Evolutionary conservation across 2,797 vertebrate species (phyloP).

Genomic region (Varecia variegata): DNA sequence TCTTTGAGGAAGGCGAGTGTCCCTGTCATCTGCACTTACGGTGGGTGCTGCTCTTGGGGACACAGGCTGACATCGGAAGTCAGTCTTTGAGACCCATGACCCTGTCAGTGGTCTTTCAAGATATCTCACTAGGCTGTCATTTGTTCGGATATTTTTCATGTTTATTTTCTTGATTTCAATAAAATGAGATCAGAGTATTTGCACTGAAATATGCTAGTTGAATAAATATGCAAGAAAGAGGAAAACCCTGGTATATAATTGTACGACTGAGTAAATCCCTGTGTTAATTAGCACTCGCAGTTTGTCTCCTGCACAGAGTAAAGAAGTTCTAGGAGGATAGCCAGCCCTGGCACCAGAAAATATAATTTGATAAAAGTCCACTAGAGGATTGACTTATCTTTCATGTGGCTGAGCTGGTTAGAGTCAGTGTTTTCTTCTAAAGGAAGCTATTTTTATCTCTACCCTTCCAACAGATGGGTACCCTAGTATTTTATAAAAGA

Average conservation of each 20-base stretch:
- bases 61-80: background rate
- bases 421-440: constrained; percentile 29
- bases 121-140: background rate
- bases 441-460: constrained; percentile 72
- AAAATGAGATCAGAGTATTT: background rate
- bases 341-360: constrained; percentile 21
- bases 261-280: background rate
- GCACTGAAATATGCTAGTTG: background rate
- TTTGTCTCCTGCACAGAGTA: background rate
- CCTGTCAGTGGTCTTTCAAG: background rate
- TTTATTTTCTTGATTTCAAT: constrained; percentile 19
- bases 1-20: accelerated
- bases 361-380: constrained; percentile 67
- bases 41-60: accelerated
- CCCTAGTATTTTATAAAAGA: constrained; percentile 76
- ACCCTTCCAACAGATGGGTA: constrained; percentile 57
- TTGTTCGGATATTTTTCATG: background rate
- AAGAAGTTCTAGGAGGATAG: constrained; percentile 4
- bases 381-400: constrained; percentile 56
- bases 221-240: background rate
- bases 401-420: constrained; percentile 20
- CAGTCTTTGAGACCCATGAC: accelerated
- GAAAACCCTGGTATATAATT: background rate
- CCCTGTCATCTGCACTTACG: accelerated
- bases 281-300: accelerated